Evolutionary conservation across 2,113 vertebrate genomes (phyloP).

Genomic region (Serilophus lunatus): DNA sequence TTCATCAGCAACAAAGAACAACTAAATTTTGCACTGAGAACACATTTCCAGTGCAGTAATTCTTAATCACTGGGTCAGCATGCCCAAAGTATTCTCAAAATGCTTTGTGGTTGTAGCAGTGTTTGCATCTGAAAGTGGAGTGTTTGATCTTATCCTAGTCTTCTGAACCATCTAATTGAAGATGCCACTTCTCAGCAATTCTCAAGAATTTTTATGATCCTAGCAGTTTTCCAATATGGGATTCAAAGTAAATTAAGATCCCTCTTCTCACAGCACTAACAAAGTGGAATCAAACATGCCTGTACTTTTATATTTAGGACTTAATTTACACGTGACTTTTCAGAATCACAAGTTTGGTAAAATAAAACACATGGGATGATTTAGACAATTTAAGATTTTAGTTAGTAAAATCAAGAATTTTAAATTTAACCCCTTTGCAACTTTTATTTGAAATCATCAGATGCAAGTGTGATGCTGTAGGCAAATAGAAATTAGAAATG

Average conservation of each 20-base stretch:
- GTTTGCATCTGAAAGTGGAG: background rate
- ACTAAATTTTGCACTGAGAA: background rate
- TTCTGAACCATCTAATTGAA: background rate
- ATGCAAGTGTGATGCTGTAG: background rate
- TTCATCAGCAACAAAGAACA: background rate
- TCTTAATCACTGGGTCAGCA: background rate
- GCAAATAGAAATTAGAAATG: background rate
- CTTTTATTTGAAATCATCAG: accelerated
- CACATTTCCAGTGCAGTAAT: background rate
- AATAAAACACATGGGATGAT: background rate
- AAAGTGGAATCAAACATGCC: background rate
- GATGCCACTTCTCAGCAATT: background rate
- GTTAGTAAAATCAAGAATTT: background rate
- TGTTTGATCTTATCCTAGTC: background rate
- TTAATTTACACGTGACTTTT: background rate
- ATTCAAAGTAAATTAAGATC: background rate
- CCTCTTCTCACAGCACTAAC: background rate
- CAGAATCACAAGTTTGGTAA: background rate
- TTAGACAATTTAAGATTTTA: background rate
- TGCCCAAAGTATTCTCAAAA: background rate
- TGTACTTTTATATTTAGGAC: background rate
- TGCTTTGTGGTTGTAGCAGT: background rate
- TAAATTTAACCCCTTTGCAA: background rate
- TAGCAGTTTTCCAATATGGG: background rate
- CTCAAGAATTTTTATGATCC: background rate